Base-by-base conservation (phyloP, 2,888 invertebrate species). In the Lepidocyrtoides sp. region DNA sequence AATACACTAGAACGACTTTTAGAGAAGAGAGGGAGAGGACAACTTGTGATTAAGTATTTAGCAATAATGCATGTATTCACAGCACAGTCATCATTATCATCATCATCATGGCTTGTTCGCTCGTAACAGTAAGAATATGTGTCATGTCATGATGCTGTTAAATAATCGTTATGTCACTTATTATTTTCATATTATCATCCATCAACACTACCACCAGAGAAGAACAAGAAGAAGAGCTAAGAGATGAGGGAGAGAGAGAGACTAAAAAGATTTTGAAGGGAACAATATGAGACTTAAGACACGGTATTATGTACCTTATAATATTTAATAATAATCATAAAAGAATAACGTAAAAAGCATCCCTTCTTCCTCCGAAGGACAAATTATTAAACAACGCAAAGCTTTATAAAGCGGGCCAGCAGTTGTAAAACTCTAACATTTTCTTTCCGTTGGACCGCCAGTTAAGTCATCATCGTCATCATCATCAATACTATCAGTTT, bases 91-190 rank as follows among this genome's bases (percentile, higher is more conserved):
- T 23, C 81, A 81, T 48, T 82, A 72, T 36, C 63, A 75, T 79
- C 77, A 77, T 87, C 81, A 29, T 10, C 36, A 54, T 12, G 44
- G 44, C 44, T 77, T 1, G 44, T 17, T n/a, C 29, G 63, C 5
- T 63, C 7, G 66, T 20, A 72, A 81, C 29, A 48, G 72, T 26
- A 75, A 10, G 75, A 63, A 84, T 84, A 84, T 89, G 41, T 89
- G 89, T 89, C 89, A 89, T 84, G 84, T 66, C 84, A 84, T 84
- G 89, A 84, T 89, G 83, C 20, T 89, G 89, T 89, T 89, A 89
- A 84, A 89, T 89, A 89, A 89, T 89, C 89, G 89, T 84, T 84
- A 89, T 83, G 77, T 89, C 84, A 89, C 89, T 84, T 89, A 89
- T 89, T 89, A 89, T 89, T 84, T 77, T 89, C 84, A 60, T 89